phyloP scores from a whole-genome alignment of 2,888 invertebrate genomes.

The Dasysyrphus albostriatus region DNA sequence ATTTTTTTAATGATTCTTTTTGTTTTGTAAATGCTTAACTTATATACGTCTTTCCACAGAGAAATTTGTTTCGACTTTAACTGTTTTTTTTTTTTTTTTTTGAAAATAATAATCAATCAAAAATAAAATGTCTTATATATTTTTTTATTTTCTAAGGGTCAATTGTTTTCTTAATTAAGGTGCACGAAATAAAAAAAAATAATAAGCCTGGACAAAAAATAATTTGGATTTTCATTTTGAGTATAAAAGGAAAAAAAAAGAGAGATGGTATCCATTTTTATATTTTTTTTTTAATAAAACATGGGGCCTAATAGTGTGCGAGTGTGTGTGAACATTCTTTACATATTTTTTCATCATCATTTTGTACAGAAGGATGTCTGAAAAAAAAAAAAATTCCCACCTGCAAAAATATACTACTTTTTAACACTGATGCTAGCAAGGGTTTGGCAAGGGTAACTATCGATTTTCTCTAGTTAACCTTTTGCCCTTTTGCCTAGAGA shows the following conservation, averaged over 20 bases:
- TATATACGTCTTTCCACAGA: conserved; percentile 91
- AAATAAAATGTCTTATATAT: background rate
- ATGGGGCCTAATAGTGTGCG: background rate
- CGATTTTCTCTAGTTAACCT: no score
- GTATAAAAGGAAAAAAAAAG: background rate
- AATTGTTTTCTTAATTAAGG: conserved; percentile 47
- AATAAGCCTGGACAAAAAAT: conserved; percentile 6
- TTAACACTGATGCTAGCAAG: no score
- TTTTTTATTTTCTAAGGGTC: conserved; percentile 26
- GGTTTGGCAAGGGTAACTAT: no score
- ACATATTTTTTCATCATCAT: no score
- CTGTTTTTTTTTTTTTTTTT: background rate
- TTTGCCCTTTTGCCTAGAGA: no score
- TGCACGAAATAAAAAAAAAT: conserved; percentile 60
- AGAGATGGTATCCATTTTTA: background rate
- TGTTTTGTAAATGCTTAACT: conserved; percentile 79
- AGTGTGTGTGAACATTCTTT: no score
- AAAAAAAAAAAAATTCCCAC: no score
- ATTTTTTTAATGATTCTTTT: conserved; percentile 5
- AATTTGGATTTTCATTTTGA: background rate
- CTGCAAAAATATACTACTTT: no score
- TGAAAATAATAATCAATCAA: conserved; percentile 31
- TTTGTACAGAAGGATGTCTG: no score
- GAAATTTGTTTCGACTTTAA: conserved; percentile 84
- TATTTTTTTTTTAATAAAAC: background rate